Conservation (phyloP, 2,888 invertebrate species). For the Tortrix viridana region DNA sequence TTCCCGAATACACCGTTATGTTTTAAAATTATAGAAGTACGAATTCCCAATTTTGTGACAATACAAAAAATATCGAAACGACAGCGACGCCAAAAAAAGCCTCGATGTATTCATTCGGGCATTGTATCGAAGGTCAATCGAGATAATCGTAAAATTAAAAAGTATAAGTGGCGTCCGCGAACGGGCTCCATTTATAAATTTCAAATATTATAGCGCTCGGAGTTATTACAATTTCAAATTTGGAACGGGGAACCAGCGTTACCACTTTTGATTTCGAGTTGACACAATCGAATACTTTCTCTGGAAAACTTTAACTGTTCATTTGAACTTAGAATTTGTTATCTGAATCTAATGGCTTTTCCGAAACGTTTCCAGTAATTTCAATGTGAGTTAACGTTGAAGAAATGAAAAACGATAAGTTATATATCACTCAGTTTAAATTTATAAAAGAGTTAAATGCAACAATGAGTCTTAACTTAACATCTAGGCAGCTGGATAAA, state of each 20-base stretch:
- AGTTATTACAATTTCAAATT: slow-evolving; percentile 80
- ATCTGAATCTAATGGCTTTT: slow-evolving; percentile 8
- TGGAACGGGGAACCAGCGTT: slow-evolving; percentile 49
- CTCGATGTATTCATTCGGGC: slow-evolving; percentile 74
- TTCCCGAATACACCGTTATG: slow-evolving; percentile 41
- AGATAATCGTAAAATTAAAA: slow-evolving; percentile 78
- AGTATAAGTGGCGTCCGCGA: slow-evolving; percentile 76
- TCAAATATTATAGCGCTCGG: slow-evolving; percentile 74
- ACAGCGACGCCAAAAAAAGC: slow-evolving; percentile 55
- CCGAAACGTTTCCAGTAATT: slow-evolving; percentile 34
- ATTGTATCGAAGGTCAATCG: slow-evolving; percentile 76
- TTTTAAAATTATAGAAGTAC: slow-evolving; percentile 43
- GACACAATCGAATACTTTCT: slow-evolving; percentile 38
- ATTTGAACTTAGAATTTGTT: slow-evolving; percentile 22
- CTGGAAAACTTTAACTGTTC: slow-evolving; percentile 16
- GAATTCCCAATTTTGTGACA: slow-evolving; percentile 59
- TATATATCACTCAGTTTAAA: slow-evolving; percentile 28
- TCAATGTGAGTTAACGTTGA: slow-evolving; percentile 10
- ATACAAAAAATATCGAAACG: slow-evolving; percentile 51
- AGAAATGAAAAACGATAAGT: slow-evolving; percentile 24
- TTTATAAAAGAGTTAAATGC: slow-evolving; percentile 31
- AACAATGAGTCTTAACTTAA: slow-evolving; percentile 38
- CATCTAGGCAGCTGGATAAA: slow-evolving; percentile 41
- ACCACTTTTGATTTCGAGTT: slow-evolving; percentile 62
- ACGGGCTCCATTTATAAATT: slow-evolving; percentile 74